These are phyloP conservation scores for Scaptomyza graminum DNA, from an alignment of 1,140 invertebrate genomes.

Conservation along the genomic window DNA sequence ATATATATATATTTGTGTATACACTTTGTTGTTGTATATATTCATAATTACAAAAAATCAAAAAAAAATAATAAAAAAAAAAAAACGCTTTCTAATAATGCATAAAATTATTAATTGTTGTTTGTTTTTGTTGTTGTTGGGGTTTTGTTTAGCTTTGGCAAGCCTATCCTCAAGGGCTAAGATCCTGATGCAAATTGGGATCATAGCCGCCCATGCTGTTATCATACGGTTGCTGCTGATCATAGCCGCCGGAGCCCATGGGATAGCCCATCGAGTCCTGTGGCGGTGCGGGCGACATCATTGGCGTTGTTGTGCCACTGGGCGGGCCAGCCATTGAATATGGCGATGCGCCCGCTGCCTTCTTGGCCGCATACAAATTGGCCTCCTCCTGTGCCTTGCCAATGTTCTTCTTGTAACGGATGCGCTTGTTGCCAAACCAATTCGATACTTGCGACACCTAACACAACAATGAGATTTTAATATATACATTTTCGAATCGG, in stretches of 20 bases:
- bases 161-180: constrained; percentile 85
- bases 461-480: too few relatives aligned
- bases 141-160: constrained; percentile 41
- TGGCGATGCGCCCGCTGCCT: constrained; percentile 97
- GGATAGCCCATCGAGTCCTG: constrained; percentile 95
- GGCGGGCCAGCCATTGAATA: constrained; percentile 94
- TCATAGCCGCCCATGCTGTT: constrained; percentile 94
- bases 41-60: neutral
- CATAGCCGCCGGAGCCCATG: constrained; percentile 93
- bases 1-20: constrained; percentile 6
- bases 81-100: constrained; percentile 12
- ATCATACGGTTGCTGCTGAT: constrained; percentile 93
- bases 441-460: constrained; percentile 92
- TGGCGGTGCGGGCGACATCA: constrained; percentile 96
- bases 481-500: neutral
- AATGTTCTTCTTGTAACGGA: constrained; percentile 99
- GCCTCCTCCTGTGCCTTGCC: constrained; percentile 99
- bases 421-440: constrained; percentile 99
- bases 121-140: constrained; percentile 28
- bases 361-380: constrained; percentile 99
- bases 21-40: constrained; percentile 6
- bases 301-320: constrained; percentile 94
- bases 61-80: constrained; percentile 14
- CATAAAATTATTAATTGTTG: constrained; percentile 12
- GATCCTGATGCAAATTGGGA: constrained; percentile 92